These are phyloP conservation scores for Lamprotornis superbus DNA, from an alignment of 2,113 vertebrate species.

Conservation along the genomic window DNA sequence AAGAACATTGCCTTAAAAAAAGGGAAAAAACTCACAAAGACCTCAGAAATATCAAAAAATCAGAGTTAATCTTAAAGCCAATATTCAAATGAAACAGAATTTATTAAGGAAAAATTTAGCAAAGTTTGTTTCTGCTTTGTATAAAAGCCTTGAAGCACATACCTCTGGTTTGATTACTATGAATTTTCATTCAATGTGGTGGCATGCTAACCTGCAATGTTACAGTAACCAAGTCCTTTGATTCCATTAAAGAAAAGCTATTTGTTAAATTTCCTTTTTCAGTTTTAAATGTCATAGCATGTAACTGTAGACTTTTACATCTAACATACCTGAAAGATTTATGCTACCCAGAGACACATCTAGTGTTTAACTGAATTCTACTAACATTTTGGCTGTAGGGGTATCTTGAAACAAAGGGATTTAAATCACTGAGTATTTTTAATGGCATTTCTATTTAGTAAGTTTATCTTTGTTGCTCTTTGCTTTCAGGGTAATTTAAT, in stretches of 20 bases:
- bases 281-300: background rate
- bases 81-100: background rate
- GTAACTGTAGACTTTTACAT: background rate
- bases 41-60: background rate
- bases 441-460: background rate
- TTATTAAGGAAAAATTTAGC: background rate
- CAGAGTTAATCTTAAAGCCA: background rate
- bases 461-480: conserved; percentile 44
- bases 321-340: background rate
- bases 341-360: background rate
- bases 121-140: background rate
- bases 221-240: background rate
- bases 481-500: conserved; percentile 50
- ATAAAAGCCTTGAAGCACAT: background rate
- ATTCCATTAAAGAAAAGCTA: background rate
- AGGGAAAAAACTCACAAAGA: background rate
- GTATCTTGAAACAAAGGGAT: conserved; percentile 4
- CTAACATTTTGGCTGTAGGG: background rate
- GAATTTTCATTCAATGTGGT: background rate
- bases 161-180: background rate
- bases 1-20: background rate
- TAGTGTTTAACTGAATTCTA: background rate
- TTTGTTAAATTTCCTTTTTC: background rate
- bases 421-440: background rate
- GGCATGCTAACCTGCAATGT: background rate